phyloP scores from a whole-genome alignment of 2,888 invertebrate genomes.

The Hydroisotoma schaefferi region DNA sequence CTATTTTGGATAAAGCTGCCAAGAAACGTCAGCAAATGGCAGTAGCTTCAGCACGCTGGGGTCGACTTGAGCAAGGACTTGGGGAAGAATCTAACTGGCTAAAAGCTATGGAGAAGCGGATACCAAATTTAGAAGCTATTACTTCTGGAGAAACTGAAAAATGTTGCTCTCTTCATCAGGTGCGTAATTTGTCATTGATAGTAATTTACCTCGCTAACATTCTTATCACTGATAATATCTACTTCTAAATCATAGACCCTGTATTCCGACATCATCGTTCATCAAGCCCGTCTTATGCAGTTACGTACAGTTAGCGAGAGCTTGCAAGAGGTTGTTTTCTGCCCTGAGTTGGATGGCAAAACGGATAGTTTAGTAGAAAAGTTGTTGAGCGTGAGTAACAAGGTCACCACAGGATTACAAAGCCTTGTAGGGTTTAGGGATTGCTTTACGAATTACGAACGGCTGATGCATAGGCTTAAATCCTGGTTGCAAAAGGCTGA shows the following conservation, averaged over 20 bases:
- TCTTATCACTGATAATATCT: neutral
- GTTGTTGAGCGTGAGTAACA: constrained; percentile 69
- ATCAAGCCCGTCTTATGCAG: constrained; percentile 72
- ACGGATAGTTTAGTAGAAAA: constrained; percentile 70
- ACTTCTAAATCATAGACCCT: constrained; percentile 61
- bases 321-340: constrained; percentile 69
- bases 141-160: constrained; percentile 80
- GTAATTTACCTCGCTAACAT: neutral
- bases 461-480: constrained; percentile 69
- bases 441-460: constrained; percentile 61
- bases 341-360: constrained; percentile 69
- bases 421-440: constrained; percentile 64
- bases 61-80: constrained; percentile 72
- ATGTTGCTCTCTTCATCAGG: constrained; percentile 60
- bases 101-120: constrained; percentile 75
- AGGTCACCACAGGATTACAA: constrained; percentile 68
- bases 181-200: neutral
- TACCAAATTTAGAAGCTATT: constrained; percentile 74
- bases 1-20: constrained; percentile 75
- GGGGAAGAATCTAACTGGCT: constrained; percentile 80
- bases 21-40: constrained; percentile 78
- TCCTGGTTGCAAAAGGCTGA: constrained; percentile 73
- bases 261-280: constrained; percentile 72
- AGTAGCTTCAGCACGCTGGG: constrained; percentile 79
- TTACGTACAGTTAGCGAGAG: constrained; percentile 69